phyloP scores from a whole-genome alignment of 1,140 invertebrate genomes.

The Cherax destructor region DNA sequence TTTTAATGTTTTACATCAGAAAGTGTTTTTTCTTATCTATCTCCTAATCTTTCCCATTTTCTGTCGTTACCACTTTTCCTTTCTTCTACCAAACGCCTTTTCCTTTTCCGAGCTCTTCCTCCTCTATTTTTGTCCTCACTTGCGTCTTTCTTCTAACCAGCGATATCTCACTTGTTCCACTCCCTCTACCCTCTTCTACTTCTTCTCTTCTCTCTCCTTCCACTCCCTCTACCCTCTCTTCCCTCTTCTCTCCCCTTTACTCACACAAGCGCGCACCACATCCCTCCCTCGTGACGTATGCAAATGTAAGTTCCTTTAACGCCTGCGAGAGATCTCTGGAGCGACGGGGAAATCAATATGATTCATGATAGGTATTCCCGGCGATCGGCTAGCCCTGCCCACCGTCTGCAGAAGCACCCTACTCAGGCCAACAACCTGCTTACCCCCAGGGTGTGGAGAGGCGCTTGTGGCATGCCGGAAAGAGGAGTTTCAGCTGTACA shows the following conservation, averaged over 20 bases:
- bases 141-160: neutral
- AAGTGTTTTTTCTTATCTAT: too few relatives aligned
- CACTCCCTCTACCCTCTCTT: neutral
- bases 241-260: neutral
- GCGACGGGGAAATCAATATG: conserved; percentile 51
- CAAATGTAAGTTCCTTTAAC: conserved; percentile 50
- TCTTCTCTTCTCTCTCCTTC: neutral
- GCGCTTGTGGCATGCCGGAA: neutral
- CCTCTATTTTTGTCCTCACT: neutral
- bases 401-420: neutral
- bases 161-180: neutral
- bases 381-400: conserved; percentile 23
- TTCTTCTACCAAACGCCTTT: too few relatives aligned
- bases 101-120: neutral
- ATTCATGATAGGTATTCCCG: conserved; percentile 51
- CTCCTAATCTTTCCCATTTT: too few relatives aligned
- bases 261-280: conserved; percentile 11
- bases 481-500: neutral
- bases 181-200: neutral
- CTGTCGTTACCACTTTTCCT: too few relatives aligned
- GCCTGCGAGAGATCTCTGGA: conserved; percentile 43
- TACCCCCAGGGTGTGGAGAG: neutral
- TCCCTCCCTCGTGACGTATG: conserved; percentile 40
- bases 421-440: neutral
- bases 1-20: too few relatives aligned